Conservation (phyloP, 2,797 vertebrate genomes). For the Falco naumanni region DNA sequence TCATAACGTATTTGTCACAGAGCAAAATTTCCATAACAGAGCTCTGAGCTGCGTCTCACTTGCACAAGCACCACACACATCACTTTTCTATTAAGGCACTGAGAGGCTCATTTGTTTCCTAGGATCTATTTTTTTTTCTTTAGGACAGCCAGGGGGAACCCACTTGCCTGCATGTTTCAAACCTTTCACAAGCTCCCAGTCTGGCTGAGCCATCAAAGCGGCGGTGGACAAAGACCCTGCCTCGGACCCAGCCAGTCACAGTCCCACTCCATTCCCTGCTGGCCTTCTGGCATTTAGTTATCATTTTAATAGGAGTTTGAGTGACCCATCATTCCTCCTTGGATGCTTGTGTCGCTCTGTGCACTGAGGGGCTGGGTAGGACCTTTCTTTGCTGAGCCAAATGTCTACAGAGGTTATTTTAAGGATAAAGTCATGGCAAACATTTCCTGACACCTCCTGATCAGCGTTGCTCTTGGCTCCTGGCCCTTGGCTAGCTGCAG, state of each 20-base stretch:
- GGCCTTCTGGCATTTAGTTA: neutral
- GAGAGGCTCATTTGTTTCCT: neutral
- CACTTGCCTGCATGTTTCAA: neutral
- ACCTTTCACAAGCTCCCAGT: neutral
- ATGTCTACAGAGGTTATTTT: constrained; percentile 44
- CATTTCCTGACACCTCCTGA: constrained; percentile 56
- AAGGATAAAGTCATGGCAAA: constrained; percentile 56
- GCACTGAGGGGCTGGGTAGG: neutral
- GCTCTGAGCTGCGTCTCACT: constrained; percentile 1
- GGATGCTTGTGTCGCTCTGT: neutral
- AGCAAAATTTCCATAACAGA: constrained; percentile 69
- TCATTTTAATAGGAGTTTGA: neutral
- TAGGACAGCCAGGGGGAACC: neutral
- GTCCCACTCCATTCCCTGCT: neutral
- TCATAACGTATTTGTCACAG: constrained; percentile 73
- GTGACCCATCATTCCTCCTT: neutral
- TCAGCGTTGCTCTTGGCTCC: constrained; percentile 17
- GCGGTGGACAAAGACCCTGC: neutral
- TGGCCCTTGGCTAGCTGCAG: neutral
- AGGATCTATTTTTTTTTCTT: neutral
- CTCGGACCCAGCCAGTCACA: neutral
- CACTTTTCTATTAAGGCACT: neutral
- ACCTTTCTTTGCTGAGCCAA: neutral
- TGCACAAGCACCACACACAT: neutral
- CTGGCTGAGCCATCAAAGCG: neutral